Evolutionary conservation across 2,113 vertebrate genomes (phyloP).

Genomic region (Equus quagga): DNA sequence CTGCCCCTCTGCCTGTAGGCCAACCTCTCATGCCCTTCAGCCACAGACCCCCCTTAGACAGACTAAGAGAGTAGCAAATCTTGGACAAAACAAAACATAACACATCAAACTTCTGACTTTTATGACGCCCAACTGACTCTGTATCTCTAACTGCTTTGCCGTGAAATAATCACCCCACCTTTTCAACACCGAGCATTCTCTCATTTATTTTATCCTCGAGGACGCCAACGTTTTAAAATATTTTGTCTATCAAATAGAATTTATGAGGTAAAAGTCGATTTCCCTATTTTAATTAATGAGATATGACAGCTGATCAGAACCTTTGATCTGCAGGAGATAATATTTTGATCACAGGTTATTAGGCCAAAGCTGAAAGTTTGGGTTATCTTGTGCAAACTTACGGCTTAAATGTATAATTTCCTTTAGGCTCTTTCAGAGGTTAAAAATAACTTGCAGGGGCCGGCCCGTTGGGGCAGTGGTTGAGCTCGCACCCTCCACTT

Average conservation of each 20-base stretch:
- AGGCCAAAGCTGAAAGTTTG: accelerated
- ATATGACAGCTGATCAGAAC: too few relatives aligned
- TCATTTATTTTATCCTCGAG: accelerated
- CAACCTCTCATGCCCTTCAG: background rate
- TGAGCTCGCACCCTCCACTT: too few relatives aligned
- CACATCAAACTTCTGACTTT: too few relatives aligned
- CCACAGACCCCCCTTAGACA: accelerated
- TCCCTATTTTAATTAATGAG: accelerated
- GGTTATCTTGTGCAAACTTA: accelerated
- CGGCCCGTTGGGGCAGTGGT: too few relatives aligned
- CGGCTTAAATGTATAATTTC: accelerated
- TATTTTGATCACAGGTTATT: accelerated
- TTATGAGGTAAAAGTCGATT: background rate
- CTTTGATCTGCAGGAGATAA: too few relatives aligned
- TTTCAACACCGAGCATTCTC: accelerated
- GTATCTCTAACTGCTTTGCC: accelerated
- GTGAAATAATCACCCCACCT: accelerated
- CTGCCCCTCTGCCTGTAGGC: background rate
- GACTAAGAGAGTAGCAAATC: accelerated
- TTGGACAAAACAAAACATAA: accelerated
- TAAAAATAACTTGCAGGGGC: accelerated
- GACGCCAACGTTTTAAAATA: background rate
- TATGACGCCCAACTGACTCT: accelerated
- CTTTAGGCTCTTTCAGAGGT: too few relatives aligned
- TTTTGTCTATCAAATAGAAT: background rate